Percentiles rank a stretch among this genome's conserved stretches.
Evolutionary conservation across 2,888 invertebrate genomes (phyloP).

Genomic region (Eurytoma adleriae): DNA sequence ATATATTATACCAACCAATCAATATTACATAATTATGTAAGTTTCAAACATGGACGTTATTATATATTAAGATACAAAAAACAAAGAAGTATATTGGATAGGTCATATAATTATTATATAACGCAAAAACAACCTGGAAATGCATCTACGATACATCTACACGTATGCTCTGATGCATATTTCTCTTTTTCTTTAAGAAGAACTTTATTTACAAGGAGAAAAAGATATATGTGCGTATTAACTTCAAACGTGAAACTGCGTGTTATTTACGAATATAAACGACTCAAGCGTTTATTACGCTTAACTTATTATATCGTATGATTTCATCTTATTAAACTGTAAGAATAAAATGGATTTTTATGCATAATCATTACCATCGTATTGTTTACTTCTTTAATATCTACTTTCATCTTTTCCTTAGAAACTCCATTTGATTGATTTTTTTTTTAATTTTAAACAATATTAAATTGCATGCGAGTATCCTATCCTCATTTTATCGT

Average conservation of each 20-base stretch:
- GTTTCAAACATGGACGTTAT: constrained; percentile 51
- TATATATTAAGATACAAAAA: constrained; percentile 44
- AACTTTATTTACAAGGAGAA: constrained; percentile 30
- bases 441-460: no score
- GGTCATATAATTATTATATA: neutral
- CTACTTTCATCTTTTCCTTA: no score
- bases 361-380: constrained; percentile 10
- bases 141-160: constrained; percentile 33
- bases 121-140: constrained; percentile 1
- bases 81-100: constrained; percentile 30
- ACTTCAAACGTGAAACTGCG: constrained; percentile 26
- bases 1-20: constrained; percentile 36
- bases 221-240: constrained; percentile 26
- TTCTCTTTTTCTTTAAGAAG: constrained; percentile 17
- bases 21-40: constrained; percentile 36
- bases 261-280: constrained; percentile 33
- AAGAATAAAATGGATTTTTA: constrained; percentile 50
- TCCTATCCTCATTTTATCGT: no score
- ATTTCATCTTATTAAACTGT: constrained; percentile 38
- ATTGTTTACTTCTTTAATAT: neutral
- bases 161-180: constrained; percentile 19
- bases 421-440: no score
- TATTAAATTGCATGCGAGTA: no score
- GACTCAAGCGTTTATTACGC: constrained; percentile 30
- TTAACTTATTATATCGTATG: constrained; percentile 16